Percentiles rank a stretch among this genome's conserved stretches.
Evolutionary conservation across 2,113 vertebrate genomes (phyloP).

Genomic region (Oreochromis tanganicae): DNA sequence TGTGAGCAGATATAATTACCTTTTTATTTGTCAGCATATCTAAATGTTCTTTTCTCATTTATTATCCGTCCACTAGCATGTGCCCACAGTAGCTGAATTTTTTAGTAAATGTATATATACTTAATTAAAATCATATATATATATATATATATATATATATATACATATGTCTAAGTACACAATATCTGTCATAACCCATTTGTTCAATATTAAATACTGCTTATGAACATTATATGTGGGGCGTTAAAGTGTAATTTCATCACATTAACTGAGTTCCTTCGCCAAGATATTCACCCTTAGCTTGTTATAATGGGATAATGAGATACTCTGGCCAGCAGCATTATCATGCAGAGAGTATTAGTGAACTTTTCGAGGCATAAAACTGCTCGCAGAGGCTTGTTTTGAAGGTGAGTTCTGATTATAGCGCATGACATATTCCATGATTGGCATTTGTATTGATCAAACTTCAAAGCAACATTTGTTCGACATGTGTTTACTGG

Average conservation of each 20-base stretch:
- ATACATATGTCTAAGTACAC: background rate
- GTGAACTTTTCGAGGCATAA: background rate
- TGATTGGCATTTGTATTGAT: background rate
- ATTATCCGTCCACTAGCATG: background rate
- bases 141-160: background rate
- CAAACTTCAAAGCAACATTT: background rate
- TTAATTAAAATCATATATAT: background rate
- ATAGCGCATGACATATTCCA: background rate
- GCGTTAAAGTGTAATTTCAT: background rate
- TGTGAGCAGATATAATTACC: background rate
- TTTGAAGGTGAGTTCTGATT: background rate
- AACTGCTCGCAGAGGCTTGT: background rate
- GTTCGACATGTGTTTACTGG: background rate
- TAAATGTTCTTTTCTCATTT: background rate
- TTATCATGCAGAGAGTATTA: background rate
- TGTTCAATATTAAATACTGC: background rate
- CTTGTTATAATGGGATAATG: slow-evolving; percentile 8
- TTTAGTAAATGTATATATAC: background rate
- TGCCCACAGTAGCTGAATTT: background rate
- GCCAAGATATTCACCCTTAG: background rate
- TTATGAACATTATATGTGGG: background rate
- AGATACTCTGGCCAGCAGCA: background rate
- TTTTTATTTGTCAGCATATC: background rate
- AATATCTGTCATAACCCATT: background rate
- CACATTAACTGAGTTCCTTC: background rate